phyloP scores from a whole-genome alignment of 2,797 vertebrate species.

The Manis javanica region DNA sequence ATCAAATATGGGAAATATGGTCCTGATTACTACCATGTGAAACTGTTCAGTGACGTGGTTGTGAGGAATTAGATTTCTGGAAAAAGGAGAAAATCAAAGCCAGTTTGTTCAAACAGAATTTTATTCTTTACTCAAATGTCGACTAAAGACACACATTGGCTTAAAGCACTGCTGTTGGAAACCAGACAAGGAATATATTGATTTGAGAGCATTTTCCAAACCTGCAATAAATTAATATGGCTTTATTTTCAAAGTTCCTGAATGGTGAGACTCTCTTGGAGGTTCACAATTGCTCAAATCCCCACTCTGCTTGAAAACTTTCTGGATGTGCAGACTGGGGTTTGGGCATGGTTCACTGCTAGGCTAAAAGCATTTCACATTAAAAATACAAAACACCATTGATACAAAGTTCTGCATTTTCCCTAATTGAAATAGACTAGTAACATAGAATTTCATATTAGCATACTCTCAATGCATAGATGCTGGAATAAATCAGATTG shows the following conservation, averaged over 20 bases:
- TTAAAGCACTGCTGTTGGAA: slow-evolving; percentile 38
- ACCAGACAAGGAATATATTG: slow-evolving; percentile 46
- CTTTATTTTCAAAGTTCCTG: slow-evolving; percentile 63
- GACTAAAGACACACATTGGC: neutral
- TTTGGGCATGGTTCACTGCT: neutral
- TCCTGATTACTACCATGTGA: slow-evolving; percentile 40
- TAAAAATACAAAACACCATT: neutral
- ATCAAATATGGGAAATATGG: slow-evolving; percentile 32
- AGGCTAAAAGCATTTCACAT: neutral
- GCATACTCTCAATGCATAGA: neutral
- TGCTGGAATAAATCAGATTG: neutral
- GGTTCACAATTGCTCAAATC: neutral
- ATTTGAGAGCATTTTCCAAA: slow-evolving; percentile 48
- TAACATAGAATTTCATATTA: neutral
- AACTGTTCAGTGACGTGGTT: slow-evolving; percentile 36
- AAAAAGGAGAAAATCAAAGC: slow-evolving; percentile 58
- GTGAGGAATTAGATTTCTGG: slow-evolving; percentile 45
- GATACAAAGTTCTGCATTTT: neutral
- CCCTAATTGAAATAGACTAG: neutral
- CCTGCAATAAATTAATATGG: slow-evolving; percentile 49
- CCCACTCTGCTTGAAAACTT: neutral
- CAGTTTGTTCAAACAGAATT: slow-evolving; percentile 44
- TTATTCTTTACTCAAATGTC: neutral
- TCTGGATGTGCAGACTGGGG: neutral
- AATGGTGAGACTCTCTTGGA: neutral